A percentile compares a stretch with the other conserved stretches of the same genome.
These are phyloP conservation scores for Parnassius smintheus DNA, from an alignment of 2,888 invertebrate genomes.

Conservation along the genomic window DNA sequence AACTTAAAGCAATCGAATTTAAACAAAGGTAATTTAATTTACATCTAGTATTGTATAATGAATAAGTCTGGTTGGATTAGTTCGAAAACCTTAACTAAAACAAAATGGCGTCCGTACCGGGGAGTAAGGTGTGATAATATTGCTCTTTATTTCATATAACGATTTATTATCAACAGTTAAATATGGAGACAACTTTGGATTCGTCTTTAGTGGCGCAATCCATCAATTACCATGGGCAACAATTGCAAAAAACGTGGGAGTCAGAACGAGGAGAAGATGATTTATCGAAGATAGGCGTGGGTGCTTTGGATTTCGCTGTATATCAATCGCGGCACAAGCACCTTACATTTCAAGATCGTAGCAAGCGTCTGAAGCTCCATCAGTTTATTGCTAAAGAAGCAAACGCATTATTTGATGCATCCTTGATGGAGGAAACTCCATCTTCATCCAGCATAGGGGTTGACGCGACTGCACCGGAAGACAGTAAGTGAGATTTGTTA, in stretches of 20 bases:
- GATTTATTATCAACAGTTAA: constrained; percentile 18
- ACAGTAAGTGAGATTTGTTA: constrained; percentile 60
- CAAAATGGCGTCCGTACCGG: constrained; percentile 30
- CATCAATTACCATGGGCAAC: constrained; percentile 92
- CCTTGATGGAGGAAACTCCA: constrained; percentile 70
- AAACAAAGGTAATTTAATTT: background rate
- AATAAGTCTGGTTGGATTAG: too few relatives aligned
- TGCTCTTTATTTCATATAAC: background rate
- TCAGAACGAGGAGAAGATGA: constrained; percentile 90
- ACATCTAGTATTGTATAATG: too few relatives aligned
- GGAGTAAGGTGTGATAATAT: background rate
- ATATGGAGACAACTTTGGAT: constrained; percentile 71
- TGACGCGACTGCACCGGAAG: constrained; percentile 78
- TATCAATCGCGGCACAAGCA: constrained; percentile 90
- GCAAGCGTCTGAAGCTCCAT: constrained; percentile 90
- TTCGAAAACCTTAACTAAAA: background rate
- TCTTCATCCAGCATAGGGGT: constrained; percentile 74
- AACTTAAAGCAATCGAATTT: background rate
- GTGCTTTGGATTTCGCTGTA: constrained; percentile 85
- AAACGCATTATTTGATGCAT: constrained; percentile 85
- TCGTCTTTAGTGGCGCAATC: constrained; percentile 84
- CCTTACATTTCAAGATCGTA: constrained; percentile 91
- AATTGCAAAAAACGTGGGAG: constrained; percentile 93
- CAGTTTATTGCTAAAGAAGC: constrained; percentile 94
- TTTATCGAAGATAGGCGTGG: constrained; percentile 82